Conservation (phyloP, 2,113 vertebrate genomes). For the Ceyx melanurus region DNA sequence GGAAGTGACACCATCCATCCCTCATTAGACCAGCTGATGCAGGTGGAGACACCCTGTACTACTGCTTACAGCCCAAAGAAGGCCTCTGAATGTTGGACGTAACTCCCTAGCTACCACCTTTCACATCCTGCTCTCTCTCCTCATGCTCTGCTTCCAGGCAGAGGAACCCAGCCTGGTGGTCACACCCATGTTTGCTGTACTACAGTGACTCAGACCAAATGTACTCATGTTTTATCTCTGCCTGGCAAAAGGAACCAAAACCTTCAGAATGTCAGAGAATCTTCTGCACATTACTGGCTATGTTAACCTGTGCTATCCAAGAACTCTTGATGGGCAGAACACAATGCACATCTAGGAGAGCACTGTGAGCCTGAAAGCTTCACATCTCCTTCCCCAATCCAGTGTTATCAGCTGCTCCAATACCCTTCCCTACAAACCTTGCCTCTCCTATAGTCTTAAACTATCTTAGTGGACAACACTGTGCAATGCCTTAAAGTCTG, state of each 20-base stretch:
- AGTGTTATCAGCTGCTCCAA: background rate
- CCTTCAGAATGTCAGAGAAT: background rate
- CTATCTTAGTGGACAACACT: background rate
- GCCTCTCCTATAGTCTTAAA: background rate
- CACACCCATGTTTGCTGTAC: background rate
- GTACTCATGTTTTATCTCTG: background rate
- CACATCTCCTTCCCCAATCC: background rate
- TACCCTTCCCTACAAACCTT: background rate
- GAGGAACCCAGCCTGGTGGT: background rate
- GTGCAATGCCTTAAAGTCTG: background rate
- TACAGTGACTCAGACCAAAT: background rate
- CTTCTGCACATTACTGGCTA: background rate
- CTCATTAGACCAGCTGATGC: background rate
- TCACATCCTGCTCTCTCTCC: background rate
- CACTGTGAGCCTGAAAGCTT: background rate
- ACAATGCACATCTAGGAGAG: background rate
- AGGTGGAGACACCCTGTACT: background rate
- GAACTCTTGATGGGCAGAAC: background rate
- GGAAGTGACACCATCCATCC: background rate
- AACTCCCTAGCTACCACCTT: background rate
- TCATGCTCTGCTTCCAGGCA: background rate
- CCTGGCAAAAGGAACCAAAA: background rate
- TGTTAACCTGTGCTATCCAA: background rate
- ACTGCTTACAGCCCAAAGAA: background rate
- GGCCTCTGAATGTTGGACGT: background rate